Conservation (phyloP, 1,140 invertebrate species). For the Bombus confusus region DNA sequence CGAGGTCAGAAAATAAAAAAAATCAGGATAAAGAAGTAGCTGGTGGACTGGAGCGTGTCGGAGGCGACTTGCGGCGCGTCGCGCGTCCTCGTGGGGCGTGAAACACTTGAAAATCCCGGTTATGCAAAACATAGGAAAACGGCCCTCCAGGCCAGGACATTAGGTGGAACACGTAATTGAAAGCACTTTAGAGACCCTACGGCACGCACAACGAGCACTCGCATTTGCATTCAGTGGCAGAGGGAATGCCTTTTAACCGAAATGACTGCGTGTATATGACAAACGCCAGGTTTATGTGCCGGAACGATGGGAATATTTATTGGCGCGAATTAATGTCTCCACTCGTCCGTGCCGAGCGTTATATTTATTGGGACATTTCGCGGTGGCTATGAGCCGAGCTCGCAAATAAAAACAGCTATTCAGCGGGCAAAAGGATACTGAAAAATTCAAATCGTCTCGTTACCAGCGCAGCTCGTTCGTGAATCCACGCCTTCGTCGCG, state of each 20-base stretch:
- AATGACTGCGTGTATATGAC: conserved; percentile 79
- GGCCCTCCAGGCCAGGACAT: conserved; percentile 68
- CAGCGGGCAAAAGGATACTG: conserved; percentile 9
- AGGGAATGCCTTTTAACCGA: conserved; percentile 80
- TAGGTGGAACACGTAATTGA: conserved; percentile 78
- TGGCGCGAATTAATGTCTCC: conserved; percentile 77
- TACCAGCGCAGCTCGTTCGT: background rate
- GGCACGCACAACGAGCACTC: conserved; percentile 71
- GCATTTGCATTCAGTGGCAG: conserved; percentile 79
- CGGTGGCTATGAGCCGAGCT: conserved; percentile 12
- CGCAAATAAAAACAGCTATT: conserved; percentile 43
- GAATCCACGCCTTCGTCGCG: background rate
- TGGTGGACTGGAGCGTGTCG: conserved; percentile 10
- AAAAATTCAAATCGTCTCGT: conserved; percentile 38
- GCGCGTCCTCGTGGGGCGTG: conserved; percentile 62
- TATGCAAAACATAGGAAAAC: conserved; percentile 75
- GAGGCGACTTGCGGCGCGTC: conserved; percentile 7
- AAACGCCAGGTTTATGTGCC: conserved; percentile 78
- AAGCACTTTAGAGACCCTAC: conserved; percentile 78
- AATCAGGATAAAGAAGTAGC: conserved; percentile 36
- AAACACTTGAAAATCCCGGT: conserved; percentile 75
- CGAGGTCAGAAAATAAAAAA: background rate
- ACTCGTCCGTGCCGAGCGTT: conserved; percentile 61
- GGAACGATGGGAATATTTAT: conserved; percentile 79
- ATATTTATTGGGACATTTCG: conserved; percentile 68